Evolutionary conservation across 1,140 invertebrate species (phyloP), one percentile per base, ranked within the genome.

Genomic region (Scaptomyza graminum): DNA sequence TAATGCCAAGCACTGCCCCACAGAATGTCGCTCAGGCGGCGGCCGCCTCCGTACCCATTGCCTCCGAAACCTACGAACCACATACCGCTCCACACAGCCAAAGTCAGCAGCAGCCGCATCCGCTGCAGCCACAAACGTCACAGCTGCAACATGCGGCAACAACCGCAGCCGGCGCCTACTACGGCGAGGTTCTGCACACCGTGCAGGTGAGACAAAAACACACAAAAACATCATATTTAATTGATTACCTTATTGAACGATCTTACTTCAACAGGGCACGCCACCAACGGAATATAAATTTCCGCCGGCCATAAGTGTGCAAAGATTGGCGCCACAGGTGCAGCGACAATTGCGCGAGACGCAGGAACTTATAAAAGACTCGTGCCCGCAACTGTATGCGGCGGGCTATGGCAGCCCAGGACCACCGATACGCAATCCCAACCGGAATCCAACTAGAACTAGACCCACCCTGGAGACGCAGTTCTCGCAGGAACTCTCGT

Each of bases 381-480:
- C 90, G 76, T 92, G 91, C 79, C 91, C 90, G 70, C 85, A 90
- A 80, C 74, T 92, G 51, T 92, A 91, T 82, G 88, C 90, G 59
- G 88, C 91, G 64, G 90, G 90, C 67, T 91, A 91, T 88, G 90
- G 90, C 74, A 90, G 88, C 73, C 88, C 87, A 65, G 90, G 84
- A 83, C 87, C 90, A 81, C 90, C 91, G 74, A 80, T 90, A 84
- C 90, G 91, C 76, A 88, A 90, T 72, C 91, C 90, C 69, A 91
- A 79, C 87, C 81, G 89, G 62, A 89, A 90, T 65, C 77, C 84
- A 76, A 87, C 74, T 79, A 88, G 91, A 90, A 84, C 83, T 88
- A 91, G 90, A 80, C 91, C 91, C 90, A 92, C 90, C 90, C 88
- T 92, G 90, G 91, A 92, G 90, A 92, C 91, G 39, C 91, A 92